Base-by-base conservation (phyloP, 2,888 invertebrate genomes). In the Polydrusus cervinus region DNA sequence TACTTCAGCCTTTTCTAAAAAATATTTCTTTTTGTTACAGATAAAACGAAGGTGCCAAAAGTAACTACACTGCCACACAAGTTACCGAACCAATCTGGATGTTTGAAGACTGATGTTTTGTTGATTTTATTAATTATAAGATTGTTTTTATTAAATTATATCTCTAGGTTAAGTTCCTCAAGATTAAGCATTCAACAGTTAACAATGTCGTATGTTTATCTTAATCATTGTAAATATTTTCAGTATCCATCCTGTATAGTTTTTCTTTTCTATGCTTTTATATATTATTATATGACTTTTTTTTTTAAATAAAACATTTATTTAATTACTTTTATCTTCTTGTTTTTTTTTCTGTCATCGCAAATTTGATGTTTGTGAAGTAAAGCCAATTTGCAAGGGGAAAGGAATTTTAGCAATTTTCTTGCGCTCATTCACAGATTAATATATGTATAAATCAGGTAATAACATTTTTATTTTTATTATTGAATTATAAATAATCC, bases 31-130 rank as follows among this genome's bases (percentile, higher is more conserved):
- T 82, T 82, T 84, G 78, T 86, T 86, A n/a, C 85, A 86, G 86
- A 83, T 76, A 75, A 73, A 65, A 69, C n/a, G 45, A 57, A 62
- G 57, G 76, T 76, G 55, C 73, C 57, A 74, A 78, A 76, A 75
- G 76, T 79, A 79, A 84, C 81, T 84, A 81, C 87, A 87, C 87
- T 87, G 87, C 87, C 87, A 86, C 87, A 83, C 81, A 81, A 87
- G 87, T 87, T 87, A 87, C 87, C 87, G 84, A 80, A 80, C 82
- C 85, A 83, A 84, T 83, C 84, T 83, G 86, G 86, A 86, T 86
- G 85, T 84, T 84, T 83, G 83, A 87, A 87, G 87, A 87, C 87
- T 87, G 87, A 87, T 86, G 85, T 85, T 80, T 87, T 87, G 86
- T 87, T 87, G 85, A 85, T 87, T 86, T 86, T 86, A 84, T 83